A percentile compares a stretch with the other conserved stretches of the same genome.
Evolutionary conservation across 2,797 vertebrate species (phyloP).

Genomic region (Melanotaenia trifasciata): DNA sequence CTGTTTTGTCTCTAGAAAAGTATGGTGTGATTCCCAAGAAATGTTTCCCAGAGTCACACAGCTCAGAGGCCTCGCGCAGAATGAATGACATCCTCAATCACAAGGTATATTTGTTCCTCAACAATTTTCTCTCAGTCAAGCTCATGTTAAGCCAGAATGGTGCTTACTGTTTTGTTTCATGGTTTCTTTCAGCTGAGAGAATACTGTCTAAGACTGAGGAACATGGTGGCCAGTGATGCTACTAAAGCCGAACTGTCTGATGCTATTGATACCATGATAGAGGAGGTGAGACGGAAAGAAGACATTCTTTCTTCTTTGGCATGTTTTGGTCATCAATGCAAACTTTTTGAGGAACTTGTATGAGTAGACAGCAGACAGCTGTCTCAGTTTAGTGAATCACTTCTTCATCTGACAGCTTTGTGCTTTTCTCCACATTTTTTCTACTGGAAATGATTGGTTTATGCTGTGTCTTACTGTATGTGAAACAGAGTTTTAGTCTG

Average conservation of each 20-base stretch:
- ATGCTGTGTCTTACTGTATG: not conserved
- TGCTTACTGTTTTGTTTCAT: constrained; percentile 12
- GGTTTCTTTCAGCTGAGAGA: constrained; percentile 90
- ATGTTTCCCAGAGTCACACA: constrained; percentile 95
- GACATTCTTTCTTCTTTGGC: too few species aligned
- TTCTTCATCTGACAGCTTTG: too few species aligned
- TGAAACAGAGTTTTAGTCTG: too few species aligned
- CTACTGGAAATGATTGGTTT: not conserved
- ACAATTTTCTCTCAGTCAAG: not conserved
- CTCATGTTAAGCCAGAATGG: not conserved
- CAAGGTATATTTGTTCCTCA: constrained; percentile 85
- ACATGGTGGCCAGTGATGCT: constrained; percentile 90
- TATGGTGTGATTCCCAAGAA: constrained; percentile 98
- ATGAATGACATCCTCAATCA: constrained; percentile 99
- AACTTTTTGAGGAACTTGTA: too few species aligned
- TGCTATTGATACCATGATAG: constrained; percentile 92
- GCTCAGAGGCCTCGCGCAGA: constrained; percentile 94
- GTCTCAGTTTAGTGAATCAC: too few species aligned
- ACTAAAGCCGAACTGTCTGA: constrained; percentile 87
- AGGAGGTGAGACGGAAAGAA: constrained; percentile 87
- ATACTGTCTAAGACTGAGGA: constrained; percentile 93
- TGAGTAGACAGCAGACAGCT: too few species aligned
- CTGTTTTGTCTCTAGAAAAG: constrained; percentile 85
- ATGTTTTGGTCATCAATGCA: too few species aligned
- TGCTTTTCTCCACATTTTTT: too few species aligned